Base-by-base conservation (phyloP, 2,113 vertebrate genomes). In the Odontophorus gujanensis region DNA sequence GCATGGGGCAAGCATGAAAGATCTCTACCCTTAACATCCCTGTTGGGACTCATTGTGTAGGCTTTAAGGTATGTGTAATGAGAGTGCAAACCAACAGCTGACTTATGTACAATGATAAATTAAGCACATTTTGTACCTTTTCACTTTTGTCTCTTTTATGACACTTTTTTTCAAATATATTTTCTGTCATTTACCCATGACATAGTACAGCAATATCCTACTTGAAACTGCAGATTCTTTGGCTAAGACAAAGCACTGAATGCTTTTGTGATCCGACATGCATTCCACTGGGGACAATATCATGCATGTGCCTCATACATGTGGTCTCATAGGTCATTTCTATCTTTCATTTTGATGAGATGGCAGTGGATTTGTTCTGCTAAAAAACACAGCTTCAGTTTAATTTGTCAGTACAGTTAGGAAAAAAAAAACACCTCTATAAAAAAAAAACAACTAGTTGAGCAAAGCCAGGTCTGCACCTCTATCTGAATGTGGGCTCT, bases 271-370 rank as follows among this genome's bases (percentile, higher is more conserved):
- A 34, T 2, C 28, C 5, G 47, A 9, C 6, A 16, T 10, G 25
- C n/a, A 57, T 58, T 65, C 40, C 45, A 40, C 43, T 13, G 59
- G n/a, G 66, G 51, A 48, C 21, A 28, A 45, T 0, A 9, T 2
- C 28, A 7, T 2, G 1, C 13, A 0, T 0, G 1, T 21, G 22
- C 30, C 59, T 47, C 17, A 2, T 14, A 25, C 20, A 2, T 1
- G 22, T 21, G 58, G 22, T 55, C 65, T 67, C 65, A 53, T 2
- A 5, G 30, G 12, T 43, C 48, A 28, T 76, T 13, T 53, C 69
- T 50, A 1, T 7, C 34, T 40, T 47, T 34, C 14, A 75, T 88
- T 72, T 40, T 68, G 24, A 79, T 48, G 17, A 74, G 38, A 7
- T 43, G 43, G 34, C n/a, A 48, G 42, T 87, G 30, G 40, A 59